Evolutionary conservation across 1,140 invertebrate genomes (phyloP).

Genomic region (Zophobas morio): DNA sequence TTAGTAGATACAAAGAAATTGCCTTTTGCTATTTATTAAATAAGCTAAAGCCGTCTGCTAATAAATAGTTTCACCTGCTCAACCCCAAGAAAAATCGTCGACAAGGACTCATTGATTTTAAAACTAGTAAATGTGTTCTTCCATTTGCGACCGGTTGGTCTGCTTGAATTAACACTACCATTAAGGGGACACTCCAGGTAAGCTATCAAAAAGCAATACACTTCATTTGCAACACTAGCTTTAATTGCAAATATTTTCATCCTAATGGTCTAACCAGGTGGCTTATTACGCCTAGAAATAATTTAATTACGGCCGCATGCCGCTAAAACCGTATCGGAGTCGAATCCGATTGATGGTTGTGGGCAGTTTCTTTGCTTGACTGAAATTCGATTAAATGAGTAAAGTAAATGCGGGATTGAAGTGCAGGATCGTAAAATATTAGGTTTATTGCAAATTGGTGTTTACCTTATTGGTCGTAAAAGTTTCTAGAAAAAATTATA

Average conservation of each 20-base stretch:
- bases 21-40: slow-evolving; percentile 18
- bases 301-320: slow-evolving; percentile 25
- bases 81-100: not conserved
- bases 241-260: slow-evolving; percentile 18
- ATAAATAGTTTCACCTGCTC: slow-evolving; percentile 19
- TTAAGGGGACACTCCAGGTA: slow-evolving; percentile 1
- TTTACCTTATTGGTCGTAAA: slow-evolving; percentile 10
- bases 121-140: slow-evolving; percentile 23
- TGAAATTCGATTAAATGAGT: not conserved
- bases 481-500: not conserved
- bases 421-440: slow-evolving; percentile 21
- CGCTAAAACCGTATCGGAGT: slow-evolving; percentile 12
- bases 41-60: not conserved
- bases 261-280: slow-evolving; percentile 19
- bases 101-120: slow-evolving; percentile 17
- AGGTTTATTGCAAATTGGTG: slow-evolving; percentile 29
- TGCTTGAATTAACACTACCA: slow-evolving; percentile 24
- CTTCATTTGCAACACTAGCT: not conserved
- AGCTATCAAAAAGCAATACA: slow-evolving; percentile 30
- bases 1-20: slow-evolving; percentile 6
- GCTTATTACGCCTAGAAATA: slow-evolving; percentile 19
- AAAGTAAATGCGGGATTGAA: slow-evolving; percentile 1
- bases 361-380: slow-evolving; percentile 11
- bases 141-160: slow-evolving; percentile 30
- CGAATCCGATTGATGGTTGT: not conserved